phyloP scores from a whole-genome alignment of 2,888 invertebrate genomes.

The Fragum whitleyi region DNA sequence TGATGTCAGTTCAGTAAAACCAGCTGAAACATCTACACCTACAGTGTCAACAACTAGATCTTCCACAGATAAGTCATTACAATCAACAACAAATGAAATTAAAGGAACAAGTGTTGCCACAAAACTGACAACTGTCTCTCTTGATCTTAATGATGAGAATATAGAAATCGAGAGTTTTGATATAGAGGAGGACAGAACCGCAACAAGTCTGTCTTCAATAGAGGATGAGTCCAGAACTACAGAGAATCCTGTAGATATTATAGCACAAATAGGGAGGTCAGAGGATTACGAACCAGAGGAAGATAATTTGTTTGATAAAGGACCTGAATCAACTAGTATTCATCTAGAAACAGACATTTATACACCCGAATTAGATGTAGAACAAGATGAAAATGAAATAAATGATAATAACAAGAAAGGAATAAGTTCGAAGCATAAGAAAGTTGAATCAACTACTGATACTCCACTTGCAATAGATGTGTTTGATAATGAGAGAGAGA shows the following conservation, averaged over 20 bases:
- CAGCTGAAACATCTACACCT: not conserved
- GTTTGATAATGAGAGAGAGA: not conserved
- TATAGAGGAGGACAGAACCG: not conserved
- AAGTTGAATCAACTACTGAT: not conserved
- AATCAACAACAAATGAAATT: not conserved
- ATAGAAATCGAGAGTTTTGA: slow-evolving; percentile 26
- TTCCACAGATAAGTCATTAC: not conserved
- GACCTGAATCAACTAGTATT: not conserved
- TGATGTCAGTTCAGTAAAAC: not conserved
- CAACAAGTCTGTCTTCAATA: not conserved
- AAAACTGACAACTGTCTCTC: not conserved
- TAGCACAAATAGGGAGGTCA: not conserved
- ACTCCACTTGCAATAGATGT: not conserved
- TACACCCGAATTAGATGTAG: not conserved
- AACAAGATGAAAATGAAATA: not conserved
- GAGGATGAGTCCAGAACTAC: not conserved
- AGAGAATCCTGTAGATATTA: not conserved
- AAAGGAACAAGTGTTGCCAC: not conserved
- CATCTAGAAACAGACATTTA: not conserved
- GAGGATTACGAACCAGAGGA: slow-evolving; percentile 10
- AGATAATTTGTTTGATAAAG: slow-evolving; percentile 13
- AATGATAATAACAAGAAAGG: not conserved
- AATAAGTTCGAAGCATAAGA: not conserved
- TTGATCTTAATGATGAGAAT: slow-evolving; percentile 2
- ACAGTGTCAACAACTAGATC: not conserved